Conservation (phyloP, 2,797 vertebrate species). For the Eulemur mongoz region DNA sequence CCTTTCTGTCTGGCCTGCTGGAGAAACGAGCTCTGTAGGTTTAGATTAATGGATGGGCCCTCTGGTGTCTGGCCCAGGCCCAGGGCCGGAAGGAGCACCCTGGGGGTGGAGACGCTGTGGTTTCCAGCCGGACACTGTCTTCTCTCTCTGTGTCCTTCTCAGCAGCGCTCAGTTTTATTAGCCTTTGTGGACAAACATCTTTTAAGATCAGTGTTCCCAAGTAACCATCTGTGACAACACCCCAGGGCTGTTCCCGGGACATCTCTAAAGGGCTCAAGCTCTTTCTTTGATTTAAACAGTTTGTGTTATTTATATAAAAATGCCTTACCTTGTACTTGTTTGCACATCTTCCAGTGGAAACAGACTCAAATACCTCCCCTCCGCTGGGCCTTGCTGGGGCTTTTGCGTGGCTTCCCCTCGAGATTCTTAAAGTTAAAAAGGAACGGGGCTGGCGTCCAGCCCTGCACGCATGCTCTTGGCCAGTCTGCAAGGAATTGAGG, state of each 20-base stretch:
- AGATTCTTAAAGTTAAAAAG: neutral
- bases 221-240: neutral
- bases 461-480: neutral
- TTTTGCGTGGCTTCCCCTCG: neutral
- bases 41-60: neutral
- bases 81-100: neutral
- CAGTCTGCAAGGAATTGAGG: neutral
- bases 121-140: neutral
- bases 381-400: neutral
- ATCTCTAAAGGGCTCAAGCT: neutral
- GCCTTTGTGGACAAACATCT: conserved; percentile 16
- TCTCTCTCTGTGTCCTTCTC: neutral
- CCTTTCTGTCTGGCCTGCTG: neutral
- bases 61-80: neutral
- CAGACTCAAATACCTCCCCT: neutral
- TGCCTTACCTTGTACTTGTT: neutral
- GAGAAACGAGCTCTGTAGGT: neutral
- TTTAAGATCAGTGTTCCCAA: neutral
- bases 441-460: neutral
- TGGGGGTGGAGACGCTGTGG: neutral
- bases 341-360: neutral
- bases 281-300: conserved; percentile 11
- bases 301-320: neutral
- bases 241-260: neutral
- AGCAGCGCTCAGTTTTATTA: neutral